phyloP scores from a whole-genome alignment of 1,140 invertebrate species.

The Papilio glaucus region DNA sequence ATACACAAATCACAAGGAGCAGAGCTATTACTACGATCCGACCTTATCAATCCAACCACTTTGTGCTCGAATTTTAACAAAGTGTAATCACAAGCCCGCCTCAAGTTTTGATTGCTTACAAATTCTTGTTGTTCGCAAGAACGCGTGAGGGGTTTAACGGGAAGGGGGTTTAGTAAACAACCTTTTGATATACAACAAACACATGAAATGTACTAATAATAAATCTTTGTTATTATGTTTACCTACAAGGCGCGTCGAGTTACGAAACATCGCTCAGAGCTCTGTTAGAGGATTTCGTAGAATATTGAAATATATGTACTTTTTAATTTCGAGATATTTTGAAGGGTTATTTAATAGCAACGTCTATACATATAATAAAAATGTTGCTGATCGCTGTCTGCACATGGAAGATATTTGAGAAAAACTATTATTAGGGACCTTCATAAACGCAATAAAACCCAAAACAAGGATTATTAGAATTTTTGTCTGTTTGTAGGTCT shows the following conservation, averaged over 20 bases:
- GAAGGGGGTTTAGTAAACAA: constrained; percentile 42
- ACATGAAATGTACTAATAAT: constrained; percentile 46
- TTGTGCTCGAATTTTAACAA: constrained; percentile 29
- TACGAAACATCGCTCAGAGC: constrained; percentile 36
- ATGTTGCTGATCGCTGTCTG: too few species aligned
- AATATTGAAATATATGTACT: constrained; percentile 34
- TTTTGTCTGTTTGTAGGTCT: too few species aligned
- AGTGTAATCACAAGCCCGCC: constrained; percentile 39
- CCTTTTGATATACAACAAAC: constrained; percentile 45
- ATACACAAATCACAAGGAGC: constrained; percentile 6
- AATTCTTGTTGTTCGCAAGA: constrained; percentile 46
- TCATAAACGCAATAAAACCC: too few species aligned
- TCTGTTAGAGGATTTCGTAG: background rate
- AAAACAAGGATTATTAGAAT: too few species aligned
- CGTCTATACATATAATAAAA: too few species aligned
- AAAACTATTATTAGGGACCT: too few species aligned
- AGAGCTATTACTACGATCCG: background rate
- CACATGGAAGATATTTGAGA: too few species aligned
- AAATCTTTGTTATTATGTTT: constrained; percentile 44
- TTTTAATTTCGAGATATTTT: constrained; percentile 1
- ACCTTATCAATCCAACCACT: constrained; percentile 30
- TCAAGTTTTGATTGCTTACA: constrained; percentile 54
- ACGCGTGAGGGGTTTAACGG: background rate
- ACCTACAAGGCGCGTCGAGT: background rate
- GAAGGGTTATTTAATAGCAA: constrained; percentile 7